Conservation (phyloP, 2,888 invertebrate species). For the Perdita meconis region DNA sequence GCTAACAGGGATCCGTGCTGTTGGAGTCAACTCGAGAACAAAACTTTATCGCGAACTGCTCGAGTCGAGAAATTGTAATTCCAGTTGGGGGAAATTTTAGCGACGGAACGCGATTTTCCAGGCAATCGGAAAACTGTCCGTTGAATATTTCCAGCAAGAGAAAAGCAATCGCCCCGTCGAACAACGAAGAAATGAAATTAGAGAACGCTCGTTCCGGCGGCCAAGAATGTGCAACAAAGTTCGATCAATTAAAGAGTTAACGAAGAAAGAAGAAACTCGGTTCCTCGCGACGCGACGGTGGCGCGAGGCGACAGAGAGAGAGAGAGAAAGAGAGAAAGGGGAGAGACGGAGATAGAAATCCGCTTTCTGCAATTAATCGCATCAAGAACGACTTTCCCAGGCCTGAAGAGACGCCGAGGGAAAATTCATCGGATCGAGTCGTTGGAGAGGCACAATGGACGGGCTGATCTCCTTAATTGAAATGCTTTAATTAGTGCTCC, state of each 20-base stretch:
- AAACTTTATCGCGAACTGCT: too few species aligned
- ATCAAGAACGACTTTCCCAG: slow-evolving; percentile 64
- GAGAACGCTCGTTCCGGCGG: background rate
- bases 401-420: slow-evolving; percentile 50
- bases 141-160: background rate
- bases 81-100: too few species aligned
- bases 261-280: slow-evolving; percentile 44
- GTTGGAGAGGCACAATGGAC: slow-evolving; percentile 54
- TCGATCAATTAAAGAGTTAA: slow-evolving; percentile 43
- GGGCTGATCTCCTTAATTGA: slow-evolving; percentile 66
- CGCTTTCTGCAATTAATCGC: slow-evolving; percentile 66
- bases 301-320: background rate
- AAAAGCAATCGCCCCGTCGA: too few species aligned
- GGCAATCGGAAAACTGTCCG: background rate
- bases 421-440: slow-evolving; percentile 62
- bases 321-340: background rate
- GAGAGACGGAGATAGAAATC: slow-evolving; percentile 41
- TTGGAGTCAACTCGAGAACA: slow-evolving; percentile 4
- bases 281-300: slow-evolving; percentile 17
- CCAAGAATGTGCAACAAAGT: slow-evolving; percentile 17
- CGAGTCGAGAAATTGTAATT: background rate
- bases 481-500: slow-evolving; percentile 64
- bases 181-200: slow-evolving; percentile 10
- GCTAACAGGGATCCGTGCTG: background rate
- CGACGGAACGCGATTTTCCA: too few species aligned